Conservation (phyloP, 2,797 vertebrate species). For the Dromococcyx pavoninus region DNA sequence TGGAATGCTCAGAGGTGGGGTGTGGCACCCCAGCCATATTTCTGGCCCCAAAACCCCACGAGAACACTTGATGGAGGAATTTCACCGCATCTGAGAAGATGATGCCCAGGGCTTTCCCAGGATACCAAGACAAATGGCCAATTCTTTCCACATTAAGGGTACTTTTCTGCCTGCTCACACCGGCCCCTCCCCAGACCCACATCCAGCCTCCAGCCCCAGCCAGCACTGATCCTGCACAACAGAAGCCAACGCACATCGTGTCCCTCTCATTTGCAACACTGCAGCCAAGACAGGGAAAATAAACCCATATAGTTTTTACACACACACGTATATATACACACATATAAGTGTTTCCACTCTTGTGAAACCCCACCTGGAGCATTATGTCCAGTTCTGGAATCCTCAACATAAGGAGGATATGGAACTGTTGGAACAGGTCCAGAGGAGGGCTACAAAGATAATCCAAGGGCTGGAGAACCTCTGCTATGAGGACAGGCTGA, state of each 20-base stretch:
- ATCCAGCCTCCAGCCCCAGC: background rate
- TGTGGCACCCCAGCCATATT: background rate
- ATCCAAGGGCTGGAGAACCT: no score
- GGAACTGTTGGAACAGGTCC: no score
- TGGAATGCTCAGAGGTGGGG: slow-evolving; percentile 21
- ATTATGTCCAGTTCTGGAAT: no score
- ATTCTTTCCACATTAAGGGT: slow-evolving; percentile 23
- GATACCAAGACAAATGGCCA: slow-evolving; percentile 19
- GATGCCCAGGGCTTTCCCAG: slow-evolving; percentile 54
- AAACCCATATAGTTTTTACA: accelerated
- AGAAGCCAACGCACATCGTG: accelerated
- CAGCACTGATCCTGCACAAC: background rate
- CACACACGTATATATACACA: accelerated
- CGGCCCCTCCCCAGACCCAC: background rate
- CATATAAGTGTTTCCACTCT: background rate
- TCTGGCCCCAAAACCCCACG: background rate
- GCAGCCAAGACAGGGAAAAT: background rate
- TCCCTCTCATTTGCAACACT: background rate
- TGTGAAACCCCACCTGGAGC: no score
- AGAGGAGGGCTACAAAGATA: no score
- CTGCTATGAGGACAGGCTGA: no score
- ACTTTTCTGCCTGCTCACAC: background rate
- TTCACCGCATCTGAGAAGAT: background rate
- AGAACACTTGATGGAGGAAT: background rate
- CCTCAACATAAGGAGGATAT: no score